Evolutionary conservation across 2,113 vertebrate genomes (phyloP).

Genomic region (Anoura caudifer): DNA sequence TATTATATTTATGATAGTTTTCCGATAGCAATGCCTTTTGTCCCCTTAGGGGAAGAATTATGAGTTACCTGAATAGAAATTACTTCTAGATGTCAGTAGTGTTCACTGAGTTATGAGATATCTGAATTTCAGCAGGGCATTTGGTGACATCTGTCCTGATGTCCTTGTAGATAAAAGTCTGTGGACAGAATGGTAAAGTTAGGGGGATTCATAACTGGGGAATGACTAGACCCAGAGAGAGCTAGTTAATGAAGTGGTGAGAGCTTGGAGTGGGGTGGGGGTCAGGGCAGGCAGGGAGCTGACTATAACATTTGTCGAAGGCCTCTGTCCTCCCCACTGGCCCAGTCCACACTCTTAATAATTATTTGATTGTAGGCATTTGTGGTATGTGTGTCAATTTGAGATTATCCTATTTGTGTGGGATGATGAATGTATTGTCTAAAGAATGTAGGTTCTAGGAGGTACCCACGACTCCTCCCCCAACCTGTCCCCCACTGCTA

Average conservation of each 20-base stretch:
- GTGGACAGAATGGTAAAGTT: not conserved
- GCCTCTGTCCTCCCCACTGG: not conserved
- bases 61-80: too few relatives aligned
- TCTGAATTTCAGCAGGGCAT: not conserved
- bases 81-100: not conserved
- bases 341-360: not conserved
- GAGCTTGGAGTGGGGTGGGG: not conserved
- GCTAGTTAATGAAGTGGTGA: not conserved
- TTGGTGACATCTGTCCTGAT: not conserved
- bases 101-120: not conserved
- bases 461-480: not conserved
- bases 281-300: not conserved
- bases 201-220: not conserved
- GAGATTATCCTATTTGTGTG: not conserved
- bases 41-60: too few relatives aligned
- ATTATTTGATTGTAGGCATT: not conserved
- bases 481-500: not conserved
- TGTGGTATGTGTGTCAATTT: not conserved
- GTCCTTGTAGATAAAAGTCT: not conserved
- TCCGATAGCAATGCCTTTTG: not conserved
- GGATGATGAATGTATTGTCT: not conserved
- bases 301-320: accelerated
- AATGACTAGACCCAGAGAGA: not conserved
- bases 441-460: not conserved
- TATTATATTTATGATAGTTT: not conserved